Evolutionary conservation across 2,888 invertebrate species (phyloP), one percentile per base, ranked within the genome.

Genomic region (Tetranychus truncatus): DNA sequence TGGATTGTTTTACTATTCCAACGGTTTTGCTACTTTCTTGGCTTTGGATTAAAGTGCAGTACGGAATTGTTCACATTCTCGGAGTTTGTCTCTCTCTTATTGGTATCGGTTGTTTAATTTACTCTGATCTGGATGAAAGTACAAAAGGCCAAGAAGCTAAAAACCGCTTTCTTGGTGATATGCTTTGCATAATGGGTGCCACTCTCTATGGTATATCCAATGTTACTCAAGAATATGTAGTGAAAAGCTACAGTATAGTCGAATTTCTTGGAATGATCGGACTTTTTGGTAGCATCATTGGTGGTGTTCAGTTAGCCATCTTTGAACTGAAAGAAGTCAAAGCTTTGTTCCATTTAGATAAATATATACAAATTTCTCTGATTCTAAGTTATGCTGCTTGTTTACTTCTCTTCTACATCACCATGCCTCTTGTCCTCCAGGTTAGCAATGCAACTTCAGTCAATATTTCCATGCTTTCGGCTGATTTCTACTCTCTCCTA

Each of bases 1-100:
- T 92, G 80, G 90, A 91, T 78, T 92, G 92, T 82, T 90, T 91
- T 77, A 90, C 91, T 6, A 91, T 92, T 75, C 91, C 91, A 0
- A 89, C 89, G 11, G 91, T 91, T 6, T 82, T 92, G 78, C 87
- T 88, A 55, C 83, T 92, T 55, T 91, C 91, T 0, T 90, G 89
- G 80, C 85, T 91, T 1, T 88, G 90, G 83, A 85, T 91, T 44
- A 88, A 89, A 8, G 89, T 89, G 77, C 85, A 90, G 78, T 89
- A 91, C 78, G 87, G 88, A 74, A 86, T 89, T 80, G 87, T 88
- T 3, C 91, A 92, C 81, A 88, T 91, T 46, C 85, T 89, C 1
- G 92, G 91, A 1, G 90, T 91, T 24, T 88, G 88, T 15, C 84
- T 91, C 76, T 91, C 91, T 77, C 85, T 92, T 6, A 86, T 90